Conservation (phyloP, 2,797 vertebrate genomes). For the Muscicapa striata region DNA sequence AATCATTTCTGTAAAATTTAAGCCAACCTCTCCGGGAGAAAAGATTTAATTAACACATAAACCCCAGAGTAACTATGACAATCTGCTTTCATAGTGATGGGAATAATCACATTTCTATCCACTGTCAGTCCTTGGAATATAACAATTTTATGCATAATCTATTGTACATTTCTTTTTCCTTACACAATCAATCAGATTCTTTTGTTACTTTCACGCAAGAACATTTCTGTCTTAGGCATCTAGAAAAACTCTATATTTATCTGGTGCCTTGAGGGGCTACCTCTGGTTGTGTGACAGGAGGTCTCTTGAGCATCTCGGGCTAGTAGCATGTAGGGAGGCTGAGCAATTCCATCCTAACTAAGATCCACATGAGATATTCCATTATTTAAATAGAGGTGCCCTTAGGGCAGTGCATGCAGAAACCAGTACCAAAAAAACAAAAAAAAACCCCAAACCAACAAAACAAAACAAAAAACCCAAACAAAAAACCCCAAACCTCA, state of each 20-base stretch:
- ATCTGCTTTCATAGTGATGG: constrained; percentile 49
- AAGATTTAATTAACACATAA: constrained; percentile 72
- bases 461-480: not conserved
- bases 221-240: constrained; percentile 39
- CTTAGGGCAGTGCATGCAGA: constrained; percentile 31
- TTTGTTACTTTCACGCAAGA: constrained; percentile 40
- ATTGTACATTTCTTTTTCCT: not conserved
- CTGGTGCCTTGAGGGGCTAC: constrained; percentile 41
- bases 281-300: constrained; percentile 55
- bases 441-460: not conserved
- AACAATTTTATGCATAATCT: constrained; percentile 50
- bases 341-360: constrained; percentile 32
- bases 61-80: constrained; percentile 52
- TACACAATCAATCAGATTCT: constrained; percentile 40
- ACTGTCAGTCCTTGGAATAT: constrained; percentile 37
- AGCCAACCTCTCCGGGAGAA: constrained; percentile 44
- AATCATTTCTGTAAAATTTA: constrained; percentile 46
- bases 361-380: constrained; percentile 20
- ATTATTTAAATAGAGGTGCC: constrained; percentile 56
- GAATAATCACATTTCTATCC: constrained; percentile 34
- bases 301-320: constrained; percentile 52
- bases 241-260: constrained; percentile 55
- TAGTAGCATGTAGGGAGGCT: constrained; percentile 9
- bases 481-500: not conserved
- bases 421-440: not conserved